A percentile compares a stretch with the other conserved stretches of the same genome.
These are phyloP conservation scores for Scotopteryx bipunctaria DNA, from an alignment of 2,888 invertebrate species.

Conservation along the genomic window DNA sequence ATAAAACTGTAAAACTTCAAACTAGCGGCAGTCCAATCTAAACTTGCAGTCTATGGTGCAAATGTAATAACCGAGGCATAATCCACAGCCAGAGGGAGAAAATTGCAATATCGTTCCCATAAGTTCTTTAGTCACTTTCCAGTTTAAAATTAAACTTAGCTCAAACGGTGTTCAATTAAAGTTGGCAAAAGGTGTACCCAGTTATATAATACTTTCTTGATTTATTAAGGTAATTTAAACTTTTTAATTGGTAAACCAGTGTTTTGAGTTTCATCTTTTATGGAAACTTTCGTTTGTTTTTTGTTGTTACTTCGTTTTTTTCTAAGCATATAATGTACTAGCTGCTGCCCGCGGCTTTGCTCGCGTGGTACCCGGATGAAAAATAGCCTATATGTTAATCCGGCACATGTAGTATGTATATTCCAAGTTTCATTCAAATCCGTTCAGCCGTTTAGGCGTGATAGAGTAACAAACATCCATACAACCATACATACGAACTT, in stretches of 20 bases:
- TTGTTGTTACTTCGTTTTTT: too few species aligned
- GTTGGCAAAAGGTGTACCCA: slow-evolving; percentile 37
- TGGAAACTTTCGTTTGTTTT: too few species aligned
- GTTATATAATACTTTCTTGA: slow-evolving; percentile 24
- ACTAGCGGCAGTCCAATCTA: background rate
- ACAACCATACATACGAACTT: too few species aligned
- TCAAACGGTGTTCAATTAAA: slow-evolving; percentile 46
- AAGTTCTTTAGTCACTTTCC: slow-evolving; percentile 31
- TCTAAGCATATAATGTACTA: too few species aligned
- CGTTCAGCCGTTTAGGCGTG: too few species aligned
- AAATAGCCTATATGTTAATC: too few species aligned
- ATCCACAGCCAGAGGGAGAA: slow-evolving; percentile 14
- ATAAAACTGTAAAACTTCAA: background rate
- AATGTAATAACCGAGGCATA: slow-evolving; percentile 16
- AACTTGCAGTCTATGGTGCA: slow-evolving; percentile 8
- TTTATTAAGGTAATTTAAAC: slow-evolving; percentile 30
- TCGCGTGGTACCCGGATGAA: too few species aligned
- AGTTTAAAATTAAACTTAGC: slow-evolving; percentile 30
- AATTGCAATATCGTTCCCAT: slow-evolving; percentile 45
- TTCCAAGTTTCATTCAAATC: too few species aligned
- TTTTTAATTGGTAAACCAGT: slow-evolving; percentile 30
- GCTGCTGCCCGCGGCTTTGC: too few species aligned
- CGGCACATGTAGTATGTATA: too few species aligned
- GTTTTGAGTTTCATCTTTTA: slow-evolving; percentile 15
- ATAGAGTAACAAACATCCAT: too few species aligned